Conservation (phyloP, 2,888 invertebrate species). For the Apeira syringaria region DNA sequence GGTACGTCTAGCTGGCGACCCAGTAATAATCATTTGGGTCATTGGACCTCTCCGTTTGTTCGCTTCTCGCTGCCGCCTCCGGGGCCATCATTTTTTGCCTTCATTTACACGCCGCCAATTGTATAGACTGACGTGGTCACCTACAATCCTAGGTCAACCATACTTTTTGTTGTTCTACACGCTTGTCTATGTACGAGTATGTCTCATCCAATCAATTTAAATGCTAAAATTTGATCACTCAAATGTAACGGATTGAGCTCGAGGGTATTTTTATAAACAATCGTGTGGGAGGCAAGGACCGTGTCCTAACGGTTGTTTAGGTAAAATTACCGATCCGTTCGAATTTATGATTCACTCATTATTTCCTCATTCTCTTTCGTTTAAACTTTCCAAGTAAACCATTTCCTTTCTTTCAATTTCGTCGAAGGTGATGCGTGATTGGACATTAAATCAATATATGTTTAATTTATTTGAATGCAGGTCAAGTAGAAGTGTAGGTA, state of each 20-base stretch:
- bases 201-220: slow-evolving; percentile 38
- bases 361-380: slow-evolving; percentile 7
- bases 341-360: slow-evolving; percentile 16
- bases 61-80: slow-evolving; percentile 56
- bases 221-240: slow-evolving; percentile 37
- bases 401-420: slow-evolving; percentile 6
- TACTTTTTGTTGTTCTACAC: slow-evolving; percentile 15
- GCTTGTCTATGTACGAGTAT: slow-evolving; percentile 25
- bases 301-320: slow-evolving; percentile 44
- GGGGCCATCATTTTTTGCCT: slow-evolving; percentile 67
- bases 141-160: slow-evolving; percentile 46
- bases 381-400: slow-evolving; percentile 12
- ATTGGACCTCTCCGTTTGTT: slow-evolving; percentile 79
- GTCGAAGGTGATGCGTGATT: slow-evolving; percentile 3
- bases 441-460: background rate
- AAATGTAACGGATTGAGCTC: slow-evolving; percentile 44
- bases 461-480: slow-evolving; percentile 26
- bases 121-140: slow-evolving; percentile 57
- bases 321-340: slow-evolving; percentile 12
- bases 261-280: slow-evolving; percentile 40
- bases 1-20: slow-evolving; percentile 63
- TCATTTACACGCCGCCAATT: slow-evolving; percentile 63
- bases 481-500: slow-evolving; percentile 47
- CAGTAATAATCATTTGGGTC: slow-evolving; percentile 79
- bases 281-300: slow-evolving; percentile 44